These are phyloP conservation scores for Eupsilia transversa DNA, from an alignment of 2,888 invertebrate species.

Conservation along the genomic window DNA sequence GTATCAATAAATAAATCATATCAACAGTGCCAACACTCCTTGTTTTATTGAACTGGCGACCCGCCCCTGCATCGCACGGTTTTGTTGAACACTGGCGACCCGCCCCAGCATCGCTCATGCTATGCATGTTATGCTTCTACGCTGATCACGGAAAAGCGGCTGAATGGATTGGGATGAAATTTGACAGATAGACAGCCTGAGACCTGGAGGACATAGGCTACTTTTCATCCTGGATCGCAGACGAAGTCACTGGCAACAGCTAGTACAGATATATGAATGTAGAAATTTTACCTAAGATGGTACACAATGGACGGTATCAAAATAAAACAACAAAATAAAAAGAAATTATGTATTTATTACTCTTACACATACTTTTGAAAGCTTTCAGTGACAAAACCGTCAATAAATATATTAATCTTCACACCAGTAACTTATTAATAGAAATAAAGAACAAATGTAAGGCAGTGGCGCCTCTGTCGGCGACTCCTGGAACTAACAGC, in stretches of 20 bases:
- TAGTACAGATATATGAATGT: neutral
- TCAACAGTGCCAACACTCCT: slow-evolving; percentile 33
- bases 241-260: too few relatives aligned
- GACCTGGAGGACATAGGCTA: too few relatives aligned
- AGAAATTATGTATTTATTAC: slow-evolving; percentile 38
- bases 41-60: slow-evolving; percentile 48
- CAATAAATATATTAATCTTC: neutral
- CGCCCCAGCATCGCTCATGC: too few relatives aligned
- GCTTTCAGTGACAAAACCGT: neutral
- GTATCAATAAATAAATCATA: slow-evolving; percentile 72
- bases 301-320: neutral
- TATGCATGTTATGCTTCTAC: too few relatives aligned
- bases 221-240: too few relatives aligned
- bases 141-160: too few relatives aligned
- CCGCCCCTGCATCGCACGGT: too few relatives aligned
- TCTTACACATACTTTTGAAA: slow-evolving; percentile 5
- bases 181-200: too few relatives aligned
- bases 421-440: neutral
- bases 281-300: neutral
- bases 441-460: neutral
- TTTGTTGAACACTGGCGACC: too few relatives aligned
- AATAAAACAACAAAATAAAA: slow-evolving; percentile 36
- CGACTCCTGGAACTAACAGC: slow-evolving; percentile 14
- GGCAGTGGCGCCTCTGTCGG: slow-evolving; percentile 18
- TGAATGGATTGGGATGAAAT: too few relatives aligned